phyloP scores from a whole-genome alignment of 2,888 invertebrate species.

The Strigamia crassipes region DNA sequence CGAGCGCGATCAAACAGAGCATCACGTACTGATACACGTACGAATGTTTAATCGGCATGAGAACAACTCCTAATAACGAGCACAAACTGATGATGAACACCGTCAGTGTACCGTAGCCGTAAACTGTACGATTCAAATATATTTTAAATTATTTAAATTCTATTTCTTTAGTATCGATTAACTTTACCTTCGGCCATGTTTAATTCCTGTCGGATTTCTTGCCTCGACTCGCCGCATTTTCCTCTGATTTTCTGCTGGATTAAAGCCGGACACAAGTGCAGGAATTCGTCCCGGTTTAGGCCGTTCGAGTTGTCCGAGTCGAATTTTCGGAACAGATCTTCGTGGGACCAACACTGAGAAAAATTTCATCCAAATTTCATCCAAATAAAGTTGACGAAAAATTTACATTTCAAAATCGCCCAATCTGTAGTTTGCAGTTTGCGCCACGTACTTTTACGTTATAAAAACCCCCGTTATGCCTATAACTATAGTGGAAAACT shows the following conservation, averaged over 20 bases:
- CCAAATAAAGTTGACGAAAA: too few relatives aligned
- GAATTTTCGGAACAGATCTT: constrained; percentile 48
- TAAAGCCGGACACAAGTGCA: constrained; percentile 51
- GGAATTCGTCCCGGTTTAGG: constrained; percentile 49
- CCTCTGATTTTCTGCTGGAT: constrained; percentile 51
- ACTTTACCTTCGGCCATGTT: constrained; percentile 28
- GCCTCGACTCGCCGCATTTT: constrained; percentile 47
- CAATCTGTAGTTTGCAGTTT: too few relatives aligned
- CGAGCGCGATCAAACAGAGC: constrained; percentile 60
- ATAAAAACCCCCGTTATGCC: too few relatives aligned
- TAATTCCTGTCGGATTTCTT: background rate
- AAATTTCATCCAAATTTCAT: too few relatives aligned
- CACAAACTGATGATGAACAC: constrained; percentile 59
- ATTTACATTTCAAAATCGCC: too few relatives aligned
- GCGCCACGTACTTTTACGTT: too few relatives aligned
- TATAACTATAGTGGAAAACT: too few relatives aligned
- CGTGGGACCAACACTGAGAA: constrained; percentile 50
- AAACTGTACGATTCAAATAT: constrained; percentile 50
- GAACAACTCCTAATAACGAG: constrained; percentile 56
- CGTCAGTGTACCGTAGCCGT: constrained; percentile 57
- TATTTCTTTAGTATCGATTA: too few relatives aligned
- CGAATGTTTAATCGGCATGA: constrained; percentile 56
- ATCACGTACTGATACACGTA: constrained; percentile 57
- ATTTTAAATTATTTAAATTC: too few relatives aligned
- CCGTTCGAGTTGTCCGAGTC: constrained; percentile 44